Evolutionary conservation across 2,113 vertebrate species (phyloP).

Genomic region (Cariama cristata): DNA sequence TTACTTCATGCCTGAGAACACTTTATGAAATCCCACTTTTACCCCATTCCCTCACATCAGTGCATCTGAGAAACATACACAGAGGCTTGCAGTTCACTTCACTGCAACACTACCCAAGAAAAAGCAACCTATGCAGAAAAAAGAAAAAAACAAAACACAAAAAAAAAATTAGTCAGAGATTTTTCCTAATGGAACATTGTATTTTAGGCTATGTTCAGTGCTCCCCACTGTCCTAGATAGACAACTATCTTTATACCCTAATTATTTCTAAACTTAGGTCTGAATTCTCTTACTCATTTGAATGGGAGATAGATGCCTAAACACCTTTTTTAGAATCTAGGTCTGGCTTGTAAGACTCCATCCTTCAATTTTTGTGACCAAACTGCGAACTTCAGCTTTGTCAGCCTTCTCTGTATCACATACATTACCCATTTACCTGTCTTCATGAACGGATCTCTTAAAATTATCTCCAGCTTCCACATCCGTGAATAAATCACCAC

Average conservation of each 20-base stretch:
- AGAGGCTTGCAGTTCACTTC: background rate
- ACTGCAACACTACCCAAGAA: background rate
- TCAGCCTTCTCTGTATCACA: background rate
- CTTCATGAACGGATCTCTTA: background rate
- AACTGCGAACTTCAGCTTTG: background rate
- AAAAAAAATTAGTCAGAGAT: background rate
- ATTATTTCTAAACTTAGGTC: slow-evolving; percentile 56
- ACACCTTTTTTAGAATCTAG: slow-evolving; percentile 19
- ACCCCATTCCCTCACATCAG: background rate
- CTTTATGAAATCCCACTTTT: background rate
- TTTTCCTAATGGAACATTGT: background rate
- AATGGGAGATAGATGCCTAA: background rate
- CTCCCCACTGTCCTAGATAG: slow-evolving; percentile 25
- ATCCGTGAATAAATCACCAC: background rate
- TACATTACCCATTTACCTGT: background rate
- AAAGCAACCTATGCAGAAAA: background rate
- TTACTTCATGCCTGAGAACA: background rate
- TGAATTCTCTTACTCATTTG: slow-evolving; percentile 23
- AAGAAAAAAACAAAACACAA: background rate
- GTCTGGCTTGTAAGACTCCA: slow-evolving; percentile 2
- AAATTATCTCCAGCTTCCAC: background rate
- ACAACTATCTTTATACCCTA: slow-evolving; percentile 21
- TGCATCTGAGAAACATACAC: background rate
- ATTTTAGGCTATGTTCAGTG: background rate
- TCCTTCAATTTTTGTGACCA: background rate